These are phyloP conservation scores for Aphaenogaster rudis DNA, from an alignment of 1,140 invertebrate genomes.

Conservation along the genomic window DNA sequence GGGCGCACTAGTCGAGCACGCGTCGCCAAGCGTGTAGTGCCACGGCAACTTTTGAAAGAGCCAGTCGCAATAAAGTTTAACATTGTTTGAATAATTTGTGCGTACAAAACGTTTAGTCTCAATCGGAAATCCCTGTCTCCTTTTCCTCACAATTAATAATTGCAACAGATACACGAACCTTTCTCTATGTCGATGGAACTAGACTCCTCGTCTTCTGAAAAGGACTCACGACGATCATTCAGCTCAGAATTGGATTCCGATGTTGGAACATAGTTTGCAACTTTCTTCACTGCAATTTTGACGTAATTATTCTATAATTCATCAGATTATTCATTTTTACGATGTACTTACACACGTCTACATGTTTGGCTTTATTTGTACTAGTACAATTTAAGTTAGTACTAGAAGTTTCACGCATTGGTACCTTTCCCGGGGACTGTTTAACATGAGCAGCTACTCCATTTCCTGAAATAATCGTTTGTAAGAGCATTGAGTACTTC, in stretches of 20 bases:
- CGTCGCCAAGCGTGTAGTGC: too few species aligned
- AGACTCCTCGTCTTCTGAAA: background rate
- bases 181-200: background rate
- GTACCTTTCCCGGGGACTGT: background rate
- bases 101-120: too few species aligned
- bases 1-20: too few species aligned
- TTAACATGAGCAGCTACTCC: background rate
- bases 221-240: background rate
- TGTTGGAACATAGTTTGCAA: background rate
- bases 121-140: too few species aligned
- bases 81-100: too few species aligned
- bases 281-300: background rate
- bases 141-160: background rate
- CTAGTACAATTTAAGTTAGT: too few species aligned
- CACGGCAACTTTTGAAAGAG: too few species aligned
- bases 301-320: background rate
- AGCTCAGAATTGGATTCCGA: background rate
- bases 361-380: background rate
- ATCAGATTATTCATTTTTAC: too few species aligned
- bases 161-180: background rate
- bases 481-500: background rate
- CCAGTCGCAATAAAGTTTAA: too few species aligned
- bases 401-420: background rate
- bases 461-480: background rate
- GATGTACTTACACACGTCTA: background rate